phyloP scores from a whole-genome alignment of 23 tunicate genomes.

The Halocynthia aurantium region DNA sequence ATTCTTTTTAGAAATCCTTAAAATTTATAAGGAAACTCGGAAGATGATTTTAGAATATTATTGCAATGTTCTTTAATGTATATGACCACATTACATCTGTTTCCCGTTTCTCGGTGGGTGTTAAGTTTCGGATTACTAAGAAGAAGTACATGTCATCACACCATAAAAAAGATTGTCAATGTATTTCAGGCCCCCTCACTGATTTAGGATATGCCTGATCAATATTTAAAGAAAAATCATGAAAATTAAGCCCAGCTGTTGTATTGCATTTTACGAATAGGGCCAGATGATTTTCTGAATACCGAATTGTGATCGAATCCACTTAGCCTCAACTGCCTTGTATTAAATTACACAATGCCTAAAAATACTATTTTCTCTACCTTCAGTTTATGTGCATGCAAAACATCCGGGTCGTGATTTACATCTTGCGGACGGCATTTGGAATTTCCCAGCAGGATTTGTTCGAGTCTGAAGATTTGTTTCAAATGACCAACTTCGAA shows the following conservation, averaged over 20 bases:
- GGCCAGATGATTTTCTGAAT: too few relatives aligned
- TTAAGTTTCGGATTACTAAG: neutral
- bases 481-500: constrained; percentile 71
- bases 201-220: neutral
- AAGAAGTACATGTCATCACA: neutral
- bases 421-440: constrained; percentile 37
- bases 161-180: neutral
- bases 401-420: constrained; percentile 48
- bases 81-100: too few relatives aligned
- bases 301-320: too few relatives aligned
- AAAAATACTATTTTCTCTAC: constrained; percentile 6
- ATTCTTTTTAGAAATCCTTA: too few relatives aligned
- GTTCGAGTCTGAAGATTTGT: constrained; percentile 53
- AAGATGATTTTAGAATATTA: too few relatives aligned
- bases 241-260: too few relatives aligned
- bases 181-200: neutral
- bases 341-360: neutral
- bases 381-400: constrained; percentile 84
- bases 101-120: neutral
- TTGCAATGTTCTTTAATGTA: too few relatives aligned
- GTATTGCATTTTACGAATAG: too few relatives aligned
- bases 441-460: constrained; percentile 29
- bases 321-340: too few relatives aligned
- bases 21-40: too few relatives aligned
- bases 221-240: too few relatives aligned